Base-by-base conservation (phyloP, 2,888 invertebrate genomes). In the Seira sanloemensis region DNA sequence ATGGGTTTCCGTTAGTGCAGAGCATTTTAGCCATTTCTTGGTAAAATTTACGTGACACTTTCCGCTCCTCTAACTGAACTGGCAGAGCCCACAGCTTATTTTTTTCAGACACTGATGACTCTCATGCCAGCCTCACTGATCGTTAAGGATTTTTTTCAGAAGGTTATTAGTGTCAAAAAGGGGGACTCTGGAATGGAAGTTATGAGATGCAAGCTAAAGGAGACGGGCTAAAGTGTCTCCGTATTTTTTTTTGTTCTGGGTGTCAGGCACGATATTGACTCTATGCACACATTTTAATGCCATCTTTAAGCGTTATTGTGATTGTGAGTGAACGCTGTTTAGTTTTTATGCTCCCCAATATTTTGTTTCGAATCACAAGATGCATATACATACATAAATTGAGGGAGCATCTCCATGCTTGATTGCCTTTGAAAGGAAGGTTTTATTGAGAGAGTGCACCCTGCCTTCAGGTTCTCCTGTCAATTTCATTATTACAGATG, bases 111-210 rank as follows among this genome's bases (percentile, higher is more conserved):
- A 74, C 74, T 83, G 83, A 83, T 83, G 82, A 77, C 77, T 82
- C 58, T 77, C 72, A 68, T 65, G 72, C 65, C 65, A 16, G 54
- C 54, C 25, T 75, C 67, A 18, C 26, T 78, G 84, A 78, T 84
- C 84, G 84, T 84, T 84, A 84, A 78, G 75, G 75, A 75, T 78
- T 78, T 83, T 83, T 84, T 54, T n/a, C 73, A 65, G 75, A 74
- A 68, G 80, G 85, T 78, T 85, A 85, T 85, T 85, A 85, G 85
- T 85, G 85, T 85, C 85, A 85, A 71, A 74, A n/a, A 68, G 72
- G 77, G 79, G 77, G 77, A 85, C 71, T 72, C 75, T 72, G 80
- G 80, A 85, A 85, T 77, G 77, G 80, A 85, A 85, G 79, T 85
- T 85, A 85, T 80, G 85, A 85, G 85, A 81, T 80, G 74, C 75